Percentiles rank a stretch among this genome's conserved stretches.
Evolutionary conservation across 1,140 invertebrate genomes (phyloP).

Genomic region (Carcinoscorpius rotundicauda): DNA sequence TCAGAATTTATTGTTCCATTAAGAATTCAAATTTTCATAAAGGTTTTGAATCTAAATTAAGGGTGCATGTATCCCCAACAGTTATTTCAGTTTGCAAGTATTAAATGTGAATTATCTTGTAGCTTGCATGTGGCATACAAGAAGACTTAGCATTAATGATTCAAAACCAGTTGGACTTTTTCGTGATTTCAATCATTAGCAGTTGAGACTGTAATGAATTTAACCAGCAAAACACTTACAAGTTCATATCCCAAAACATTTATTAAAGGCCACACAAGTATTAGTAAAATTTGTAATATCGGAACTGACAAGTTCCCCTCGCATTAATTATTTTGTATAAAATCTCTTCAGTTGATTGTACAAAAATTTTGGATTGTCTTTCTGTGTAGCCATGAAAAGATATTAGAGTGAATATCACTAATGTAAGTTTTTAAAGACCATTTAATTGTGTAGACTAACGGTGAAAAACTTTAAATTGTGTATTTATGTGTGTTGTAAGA

Average conservation of each 20-base stretch:
- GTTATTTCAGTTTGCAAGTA: too few species aligned
- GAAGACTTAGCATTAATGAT: too few species aligned
- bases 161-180: too few species aligned
- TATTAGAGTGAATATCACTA: not conserved
- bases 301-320: not conserved
- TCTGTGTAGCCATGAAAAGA: conserved; percentile 5
- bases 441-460: not conserved
- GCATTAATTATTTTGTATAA: not conserved
- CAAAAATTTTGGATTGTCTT: conserved; percentile 10
- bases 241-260: not conserved
- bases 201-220: too few species aligned
- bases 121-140: too few species aligned
- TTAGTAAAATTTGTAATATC: not conserved
- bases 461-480: not conserved
- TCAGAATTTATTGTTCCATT: too few species aligned
- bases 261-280: not conserved
- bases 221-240: too few species aligned
- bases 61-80: too few species aligned
- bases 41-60: too few species aligned
- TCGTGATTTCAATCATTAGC: too few species aligned
- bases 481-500: not conserved
- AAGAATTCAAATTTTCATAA: too few species aligned
- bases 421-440: not conserved
- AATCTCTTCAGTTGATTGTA: conserved; percentile 7
- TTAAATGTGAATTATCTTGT: too few species aligned